Evolutionary conservation across 2,797 vertebrate genomes (phyloP).

Genomic region (Chiroxiphia lanceolata): DNA sequence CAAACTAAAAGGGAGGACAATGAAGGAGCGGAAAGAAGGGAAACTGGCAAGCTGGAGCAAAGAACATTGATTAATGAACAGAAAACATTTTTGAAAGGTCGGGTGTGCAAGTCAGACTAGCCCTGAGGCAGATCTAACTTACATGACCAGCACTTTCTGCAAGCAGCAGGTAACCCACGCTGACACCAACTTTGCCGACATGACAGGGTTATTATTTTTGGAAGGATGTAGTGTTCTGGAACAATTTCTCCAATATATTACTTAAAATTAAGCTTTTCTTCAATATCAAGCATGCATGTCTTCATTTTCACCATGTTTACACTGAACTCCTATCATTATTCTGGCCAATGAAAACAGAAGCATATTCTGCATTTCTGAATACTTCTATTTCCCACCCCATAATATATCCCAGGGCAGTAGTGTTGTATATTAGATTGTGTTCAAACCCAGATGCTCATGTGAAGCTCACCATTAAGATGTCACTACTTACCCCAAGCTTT

Average conservation of each 20-base stretch:
- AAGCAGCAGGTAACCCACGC: conserved; percentile 73
- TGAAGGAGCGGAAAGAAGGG: conserved; percentile 55
- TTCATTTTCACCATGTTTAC: conserved; percentile 60
- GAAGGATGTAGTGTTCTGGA: conserved; percentile 73
- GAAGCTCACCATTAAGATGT: background rate
- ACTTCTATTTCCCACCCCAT: background rate
- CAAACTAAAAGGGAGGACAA: conserved; percentile 57
- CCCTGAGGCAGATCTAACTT: conserved; percentile 71
- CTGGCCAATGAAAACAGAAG: conserved; percentile 54
- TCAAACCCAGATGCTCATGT: background rate
- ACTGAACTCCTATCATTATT: conserved; percentile 16
- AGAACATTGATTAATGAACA: conserved; percentile 78
- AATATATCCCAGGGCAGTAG: background rate
- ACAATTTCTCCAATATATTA: conserved; percentile 73
- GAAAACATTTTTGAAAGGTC: conserved; percentile 76
- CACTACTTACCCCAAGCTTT: background rate
- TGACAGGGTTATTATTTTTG: conserved; percentile 77
- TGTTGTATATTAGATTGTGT: background rate
- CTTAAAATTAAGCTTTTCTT: conserved; percentile 70
- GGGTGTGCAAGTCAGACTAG: conserved; percentile 64
- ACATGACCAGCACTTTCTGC: conserved; percentile 67
- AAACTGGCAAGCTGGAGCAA: conserved; percentile 66
- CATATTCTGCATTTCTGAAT: background rate
- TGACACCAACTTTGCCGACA: conserved; percentile 73
- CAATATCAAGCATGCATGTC: conserved; percentile 61